phyloP scores from a whole-genome alignment of 2,797 vertebrate species.

The Hemitrygon akajei region DNA sequence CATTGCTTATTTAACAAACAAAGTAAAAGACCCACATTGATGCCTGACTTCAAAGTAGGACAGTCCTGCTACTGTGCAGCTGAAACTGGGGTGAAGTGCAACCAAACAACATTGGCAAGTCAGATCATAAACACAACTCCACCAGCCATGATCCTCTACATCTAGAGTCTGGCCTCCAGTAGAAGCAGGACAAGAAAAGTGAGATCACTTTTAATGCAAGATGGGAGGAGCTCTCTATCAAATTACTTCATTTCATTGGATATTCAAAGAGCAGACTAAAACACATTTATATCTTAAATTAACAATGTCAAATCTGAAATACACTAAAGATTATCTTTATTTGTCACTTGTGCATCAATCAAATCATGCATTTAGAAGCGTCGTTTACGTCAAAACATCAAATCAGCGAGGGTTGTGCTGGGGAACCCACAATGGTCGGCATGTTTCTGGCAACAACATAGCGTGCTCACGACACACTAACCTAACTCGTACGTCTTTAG shows the following conservation, averaged over 20 bases:
- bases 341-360: too few relatives aligned
- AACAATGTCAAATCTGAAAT: too few relatives aligned
- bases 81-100: constrained; percentile 57
- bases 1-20: constrained; percentile 55
- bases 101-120: constrained; percentile 60
- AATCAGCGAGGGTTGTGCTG: too few relatives aligned
- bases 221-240: neutral
- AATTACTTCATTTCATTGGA: neutral
- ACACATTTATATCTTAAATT: neutral
- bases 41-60: constrained; percentile 68
- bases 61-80: constrained; percentile 63
- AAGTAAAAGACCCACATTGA: constrained; percentile 62
- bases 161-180: neutral
- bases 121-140: constrained; percentile 31
- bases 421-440: too few relatives aligned
- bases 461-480: too few relatives aligned
- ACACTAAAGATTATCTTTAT: too few relatives aligned
- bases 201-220: neutral
- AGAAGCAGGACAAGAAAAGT: neutral
- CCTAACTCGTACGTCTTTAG: too few relatives aligned
- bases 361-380: too few relatives aligned
- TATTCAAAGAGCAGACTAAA: neutral
- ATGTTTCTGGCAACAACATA: too few relatives aligned
- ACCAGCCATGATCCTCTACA: neutral
- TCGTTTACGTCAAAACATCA: too few relatives aligned